These are phyloP conservation scores for Zonotrichia leucophrys DNA, from an alignment of 2,113 vertebrate genomes.

Conservation along the genomic window DNA sequence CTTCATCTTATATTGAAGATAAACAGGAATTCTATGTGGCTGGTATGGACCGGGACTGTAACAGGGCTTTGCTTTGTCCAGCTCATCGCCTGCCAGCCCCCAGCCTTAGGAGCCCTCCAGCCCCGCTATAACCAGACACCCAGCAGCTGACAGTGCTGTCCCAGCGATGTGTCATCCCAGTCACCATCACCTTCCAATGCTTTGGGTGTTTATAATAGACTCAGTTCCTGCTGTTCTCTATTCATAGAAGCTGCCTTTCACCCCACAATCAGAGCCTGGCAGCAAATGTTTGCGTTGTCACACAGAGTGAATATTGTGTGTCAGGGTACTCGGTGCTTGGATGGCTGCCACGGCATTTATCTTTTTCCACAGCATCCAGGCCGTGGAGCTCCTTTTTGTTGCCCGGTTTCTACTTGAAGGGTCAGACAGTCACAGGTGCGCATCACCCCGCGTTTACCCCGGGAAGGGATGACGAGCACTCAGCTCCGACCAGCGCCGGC, in stretches of 20 bases:
- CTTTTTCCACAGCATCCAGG: background rate
- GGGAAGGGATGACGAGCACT: fast-evolving
- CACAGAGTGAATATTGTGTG: background rate
- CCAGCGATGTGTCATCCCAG: fast-evolving
- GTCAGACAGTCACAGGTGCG: background rate
- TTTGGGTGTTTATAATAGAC: background rate
- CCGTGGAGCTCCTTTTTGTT: fast-evolving
- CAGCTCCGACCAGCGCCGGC: background rate
- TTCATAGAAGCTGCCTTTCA: background rate
- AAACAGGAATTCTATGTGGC: background rate
- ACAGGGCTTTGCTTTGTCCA: too few relatives aligned
- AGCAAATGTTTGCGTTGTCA: background rate
- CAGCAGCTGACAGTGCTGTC: background rate
- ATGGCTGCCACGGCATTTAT: background rate
- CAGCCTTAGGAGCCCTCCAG: background rate
- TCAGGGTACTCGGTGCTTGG: background rate
- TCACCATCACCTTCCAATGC: background rate
- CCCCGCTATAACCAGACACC: fast-evolving
- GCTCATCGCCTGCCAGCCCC: too few relatives aligned
- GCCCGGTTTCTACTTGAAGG: fast-evolving
- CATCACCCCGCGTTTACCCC: background rate
- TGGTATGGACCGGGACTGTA: fast-evolving
- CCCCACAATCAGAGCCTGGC: background rate
- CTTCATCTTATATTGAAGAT: fast-evolving
- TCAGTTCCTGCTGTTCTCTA: background rate